These are phyloP conservation scores for Apaloderma vittatum DNA, from an alignment of 2,113 vertebrate species.

Conservation along the genomic window DNA sequence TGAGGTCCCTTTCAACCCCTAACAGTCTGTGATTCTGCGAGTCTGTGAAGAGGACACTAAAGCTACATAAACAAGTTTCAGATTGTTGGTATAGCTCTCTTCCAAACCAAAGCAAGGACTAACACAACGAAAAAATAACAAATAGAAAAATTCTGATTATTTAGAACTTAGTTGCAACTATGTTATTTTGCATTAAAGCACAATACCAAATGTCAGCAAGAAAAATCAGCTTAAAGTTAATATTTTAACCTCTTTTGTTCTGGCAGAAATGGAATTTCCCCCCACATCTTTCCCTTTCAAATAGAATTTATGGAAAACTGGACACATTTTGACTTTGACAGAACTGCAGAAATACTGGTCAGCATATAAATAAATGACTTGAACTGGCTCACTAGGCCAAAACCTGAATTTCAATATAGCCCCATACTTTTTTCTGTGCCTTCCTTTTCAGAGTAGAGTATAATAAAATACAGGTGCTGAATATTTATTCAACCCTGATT, in stretches of 20 bases:
- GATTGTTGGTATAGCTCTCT: neutral
- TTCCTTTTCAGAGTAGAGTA: constrained; percentile 20
- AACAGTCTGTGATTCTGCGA: too few species aligned
- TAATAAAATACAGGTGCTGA: constrained; percentile 31
- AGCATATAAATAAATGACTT: constrained; percentile 40
- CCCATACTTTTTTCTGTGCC: neutral
- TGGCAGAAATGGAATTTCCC: neutral
- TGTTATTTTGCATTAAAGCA: constrained; percentile 17
- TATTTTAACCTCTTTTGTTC: constrained; percentile 39
- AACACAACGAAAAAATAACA: neutral
- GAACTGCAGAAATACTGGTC: neutral
- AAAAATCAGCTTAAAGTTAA: constrained; percentile 39
- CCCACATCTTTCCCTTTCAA: neutral
- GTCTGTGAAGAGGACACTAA: neutral
- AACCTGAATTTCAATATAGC: constrained; percentile 33
- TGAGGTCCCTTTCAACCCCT: too few species aligned
- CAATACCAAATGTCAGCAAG: constrained; percentile 46
- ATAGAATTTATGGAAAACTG: neutral
- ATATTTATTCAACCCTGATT: constrained; percentile 62
- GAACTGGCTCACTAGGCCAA: neutral
- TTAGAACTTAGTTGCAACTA: neutral
- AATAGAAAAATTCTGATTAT: neutral
- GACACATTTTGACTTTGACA: constrained; percentile 38
- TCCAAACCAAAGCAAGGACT: neutral
- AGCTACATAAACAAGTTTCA: neutral